Evolutionary conservation across 2,113 vertebrate genomes (phyloP), one percentile per base, ranked within the genome.

Genomic region (Hydropotes inermis): DNA sequence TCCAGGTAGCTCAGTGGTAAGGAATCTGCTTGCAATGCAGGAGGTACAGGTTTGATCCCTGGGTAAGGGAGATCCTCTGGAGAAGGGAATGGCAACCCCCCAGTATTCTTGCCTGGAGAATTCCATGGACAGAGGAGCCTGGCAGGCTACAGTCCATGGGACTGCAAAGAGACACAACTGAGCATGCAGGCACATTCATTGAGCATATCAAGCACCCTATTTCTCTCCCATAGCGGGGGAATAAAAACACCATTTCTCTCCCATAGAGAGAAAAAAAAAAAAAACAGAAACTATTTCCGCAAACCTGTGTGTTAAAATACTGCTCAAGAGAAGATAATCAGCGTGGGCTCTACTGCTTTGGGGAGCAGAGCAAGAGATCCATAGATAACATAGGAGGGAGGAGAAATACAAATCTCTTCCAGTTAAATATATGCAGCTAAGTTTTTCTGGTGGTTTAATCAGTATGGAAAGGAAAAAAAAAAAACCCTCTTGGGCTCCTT

Each of bases 401-500:
- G 82, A 89, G 36, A 91, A 94, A 85, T 43, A 84, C 21, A 89
- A 25, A 17, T 82, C 97, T 92, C 83, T 88, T 96, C 61, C 15
- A 60, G 10, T 87, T 92, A 97, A 93, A 92, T 81, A 89, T 45
- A 93, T 90, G 89, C 58, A 97, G 82, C 36, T 95, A 74, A 78
- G 93, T 97, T 96, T 94, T 90, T 95, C 82, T 70, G 17, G 76
- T 93, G 79, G 87, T 78, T 98, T 98, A 94, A 97, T 97, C 94
- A 93, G 94, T 89, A 95, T 86, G 76, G 36, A 33, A 95, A 88
- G 87, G 28, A 88, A 96, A 88, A 79, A 91, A 64, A 70, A 88
- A 54, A 88, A 87, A 92, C 83, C 17, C 87, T 98, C 97, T 98
- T 98, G 97, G 98, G 98, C 97, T 98, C 97, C 97, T 98, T 98